Evolutionary conservation across 2,113 vertebrate species (phyloP).

Genomic region (Semicossyphus pulcher): DNA sequence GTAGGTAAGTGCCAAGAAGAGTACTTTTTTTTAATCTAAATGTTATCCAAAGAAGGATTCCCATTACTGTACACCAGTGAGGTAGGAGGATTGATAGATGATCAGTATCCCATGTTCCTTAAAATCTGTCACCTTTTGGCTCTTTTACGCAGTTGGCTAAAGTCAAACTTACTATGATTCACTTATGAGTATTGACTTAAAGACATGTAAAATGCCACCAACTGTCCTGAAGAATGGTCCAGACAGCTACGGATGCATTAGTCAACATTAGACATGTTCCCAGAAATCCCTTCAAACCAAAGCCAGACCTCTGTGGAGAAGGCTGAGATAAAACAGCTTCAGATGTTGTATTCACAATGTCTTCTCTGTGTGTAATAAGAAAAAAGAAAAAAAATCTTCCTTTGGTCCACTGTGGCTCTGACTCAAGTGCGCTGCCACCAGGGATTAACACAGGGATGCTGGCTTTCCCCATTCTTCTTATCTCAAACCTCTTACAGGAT

Average conservation of each 20-base stretch:
- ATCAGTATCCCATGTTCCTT: background rate
- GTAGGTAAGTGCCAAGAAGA: background rate
- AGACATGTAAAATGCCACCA: conserved; percentile 51
- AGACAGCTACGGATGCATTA: background rate
- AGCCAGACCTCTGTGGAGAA: background rate
- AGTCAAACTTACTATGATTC: conserved; percentile 23
- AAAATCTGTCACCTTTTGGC: background rate
- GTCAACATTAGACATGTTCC: background rate
- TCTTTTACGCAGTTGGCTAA: conserved; percentile 13
- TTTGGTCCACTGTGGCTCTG: conserved; percentile 15
- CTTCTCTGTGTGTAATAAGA: background rate
- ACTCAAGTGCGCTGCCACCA: background rate
- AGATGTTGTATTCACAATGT: conserved; percentile 5
- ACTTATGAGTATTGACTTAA: conserved; percentile 12
- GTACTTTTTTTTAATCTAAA: background rate
- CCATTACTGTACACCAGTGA: background rate
- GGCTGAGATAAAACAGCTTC: background rate
- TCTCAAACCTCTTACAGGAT: conserved; percentile 16
- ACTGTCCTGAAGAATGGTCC: conserved; percentile 24
- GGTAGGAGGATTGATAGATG: background rate
- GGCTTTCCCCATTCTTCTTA: conserved; percentile 37
- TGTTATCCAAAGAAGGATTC: background rate
- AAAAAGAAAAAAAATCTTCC: background rate
- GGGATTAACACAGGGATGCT: conserved; percentile 25
- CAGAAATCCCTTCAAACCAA: conserved; percentile 12